These are phyloP conservation scores for Euglossa dilemma DNA, from an alignment of 1,140 invertebrate genomes.

Conservation along the genomic window DNA sequence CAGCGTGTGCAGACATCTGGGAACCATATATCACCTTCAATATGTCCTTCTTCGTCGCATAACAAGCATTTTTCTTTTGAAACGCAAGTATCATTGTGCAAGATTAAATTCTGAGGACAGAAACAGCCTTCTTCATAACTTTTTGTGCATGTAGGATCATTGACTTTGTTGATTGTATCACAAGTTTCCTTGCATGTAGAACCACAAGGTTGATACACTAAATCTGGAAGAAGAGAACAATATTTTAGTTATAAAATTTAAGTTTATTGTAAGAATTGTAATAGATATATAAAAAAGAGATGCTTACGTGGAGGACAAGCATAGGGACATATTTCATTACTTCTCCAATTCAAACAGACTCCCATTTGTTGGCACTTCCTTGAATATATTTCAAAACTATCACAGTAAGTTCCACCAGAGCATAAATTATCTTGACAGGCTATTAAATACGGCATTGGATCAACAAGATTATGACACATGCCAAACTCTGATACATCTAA, in stretches of 20 bases:
- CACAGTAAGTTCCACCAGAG: slow-evolving; percentile 84
- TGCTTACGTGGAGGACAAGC: slow-evolving; percentile 79
- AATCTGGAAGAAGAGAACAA: slow-evolving; percentile 71
- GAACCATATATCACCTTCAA: slow-evolving; percentile 85
- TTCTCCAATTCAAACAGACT: slow-evolving; percentile 89
- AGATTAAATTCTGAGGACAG: slow-evolving; percentile 88
- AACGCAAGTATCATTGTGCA: slow-evolving; percentile 79
- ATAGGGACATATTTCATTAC: slow-evolving; percentile 85
- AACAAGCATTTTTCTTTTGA: slow-evolving; percentile 83
- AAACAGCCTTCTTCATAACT: slow-evolving; percentile 90
- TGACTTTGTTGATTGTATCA: slow-evolving; percentile 79
- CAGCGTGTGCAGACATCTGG: slow-evolving; percentile 90
- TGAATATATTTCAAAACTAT: slow-evolving; percentile 87
- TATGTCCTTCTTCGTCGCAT: slow-evolving; percentile 87
- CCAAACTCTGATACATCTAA: slow-evolving; percentile 86
- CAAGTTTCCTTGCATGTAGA: slow-evolving; percentile 88
- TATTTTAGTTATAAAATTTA: background rate
- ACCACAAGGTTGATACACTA: slow-evolving; percentile 87
- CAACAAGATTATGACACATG: slow-evolving; percentile 88
- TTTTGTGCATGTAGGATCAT: slow-evolving; percentile 80
- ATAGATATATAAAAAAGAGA: slow-evolving; percentile 1
- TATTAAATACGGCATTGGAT: slow-evolving; percentile 86
- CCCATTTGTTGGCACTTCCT: slow-evolving; percentile 86
- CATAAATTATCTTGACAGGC: slow-evolving; percentile 88
- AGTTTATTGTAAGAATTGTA: too few relatives aligned